These are phyloP conservation scores for Chloroceryle amazona DNA, from an alignment of 2,797 vertebrate genomes.

Conservation along the genomic window DNA sequence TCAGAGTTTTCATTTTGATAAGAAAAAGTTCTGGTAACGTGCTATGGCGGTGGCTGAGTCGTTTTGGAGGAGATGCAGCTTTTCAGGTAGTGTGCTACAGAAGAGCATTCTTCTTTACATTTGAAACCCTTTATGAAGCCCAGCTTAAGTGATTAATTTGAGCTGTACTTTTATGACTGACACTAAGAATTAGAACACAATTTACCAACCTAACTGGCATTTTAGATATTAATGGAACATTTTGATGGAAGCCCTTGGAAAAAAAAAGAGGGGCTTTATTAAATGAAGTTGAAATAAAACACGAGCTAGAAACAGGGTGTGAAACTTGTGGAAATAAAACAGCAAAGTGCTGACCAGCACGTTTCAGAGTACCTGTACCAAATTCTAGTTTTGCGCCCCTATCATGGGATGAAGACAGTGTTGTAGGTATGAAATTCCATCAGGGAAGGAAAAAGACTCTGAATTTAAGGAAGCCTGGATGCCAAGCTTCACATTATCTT, in stretches of 20 bases:
- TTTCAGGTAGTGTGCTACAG: neutral
- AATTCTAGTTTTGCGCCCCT: neutral
- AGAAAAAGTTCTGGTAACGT: neutral
- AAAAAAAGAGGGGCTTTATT: neutral
- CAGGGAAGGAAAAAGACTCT: neutral
- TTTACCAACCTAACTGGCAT: neutral
- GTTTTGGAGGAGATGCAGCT: neutral
- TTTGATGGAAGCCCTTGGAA: neutral
- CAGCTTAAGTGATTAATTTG: neutral
- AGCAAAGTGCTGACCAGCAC: neutral
- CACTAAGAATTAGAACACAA: neutral
- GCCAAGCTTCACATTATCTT: neutral
- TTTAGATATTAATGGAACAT: neutral
- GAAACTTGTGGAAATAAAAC: neutral
- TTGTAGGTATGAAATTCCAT: neutral
- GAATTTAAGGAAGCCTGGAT: neutral
- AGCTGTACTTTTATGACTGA: constrained; percentile 10
- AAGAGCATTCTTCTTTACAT: neutral
- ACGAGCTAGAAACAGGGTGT: neutral
- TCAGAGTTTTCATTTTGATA: neutral
- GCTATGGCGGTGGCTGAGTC: neutral
- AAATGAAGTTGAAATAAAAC: neutral
- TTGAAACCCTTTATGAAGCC: neutral
- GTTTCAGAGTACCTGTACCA: neutral
- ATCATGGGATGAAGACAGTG: neutral